Evolutionary conservation across 2,888 invertebrate genomes (phyloP), one percentile per base, ranked within the genome.

Genomic region (Pelosia muscerda): DNA sequence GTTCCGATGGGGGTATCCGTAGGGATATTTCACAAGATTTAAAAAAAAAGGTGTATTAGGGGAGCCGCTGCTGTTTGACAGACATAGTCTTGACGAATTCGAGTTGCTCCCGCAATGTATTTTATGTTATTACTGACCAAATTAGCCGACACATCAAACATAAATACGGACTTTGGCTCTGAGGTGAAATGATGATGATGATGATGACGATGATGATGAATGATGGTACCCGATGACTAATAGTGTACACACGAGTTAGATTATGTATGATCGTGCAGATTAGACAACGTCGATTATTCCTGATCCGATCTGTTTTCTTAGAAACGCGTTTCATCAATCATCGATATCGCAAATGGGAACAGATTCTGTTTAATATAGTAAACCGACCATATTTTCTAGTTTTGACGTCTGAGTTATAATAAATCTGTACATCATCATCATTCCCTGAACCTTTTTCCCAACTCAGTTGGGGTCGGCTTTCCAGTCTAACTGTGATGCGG

Each of bases 241-340:
- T 26, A 22, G 61, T 42, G 15, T 15, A 8, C 23, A 59, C 23
- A 59, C 59, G 42, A 23, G 22, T 54, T 55, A 25, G 23, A 55
- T 55, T 55, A 55, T 26, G 55, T 13, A 55, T 55, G 26, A 13
- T 22, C 28, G n/a, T 61, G 19, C 42, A 60, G 38, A 60, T 26
- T 49, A 26, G 49, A 26, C 49, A 49, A 49, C 13, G 22, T 26
- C 49, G 49, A 49, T 61, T 28, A 22, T 49, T 49, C 28, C 13
- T 53, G 49, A 53, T 49, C 0, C 5, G 61, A 62, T 62, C 26
- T 8, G 26, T 53, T 28, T 28, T 49, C 11, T 26, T 10, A 15
- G 60, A 58, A 55, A 2, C 31, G 22, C 25, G 19, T 42, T 25
- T 42, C 60, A 58, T 22, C 11, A 13, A 58, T 15, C 38, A 26